A percentile compares a stretch with the other conserved stretches of the same genome.
phyloP scores from a whole-genome alignment of 2,797 vertebrate genomes.

The Girardinus metallicus region DNA sequence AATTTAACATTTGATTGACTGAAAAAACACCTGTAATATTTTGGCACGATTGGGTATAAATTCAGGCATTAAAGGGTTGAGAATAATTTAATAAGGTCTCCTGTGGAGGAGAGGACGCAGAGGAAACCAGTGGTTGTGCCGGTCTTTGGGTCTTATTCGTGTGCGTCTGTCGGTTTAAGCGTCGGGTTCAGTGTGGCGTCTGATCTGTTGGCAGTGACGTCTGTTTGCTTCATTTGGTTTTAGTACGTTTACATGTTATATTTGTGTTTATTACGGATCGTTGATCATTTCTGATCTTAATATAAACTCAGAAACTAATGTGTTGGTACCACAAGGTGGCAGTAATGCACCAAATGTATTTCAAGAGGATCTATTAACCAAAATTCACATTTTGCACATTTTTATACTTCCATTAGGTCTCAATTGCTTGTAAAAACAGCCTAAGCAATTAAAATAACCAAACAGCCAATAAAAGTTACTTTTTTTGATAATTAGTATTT shows the following conservation, averaged over 20 bases:
- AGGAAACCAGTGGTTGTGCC: slow-evolving; percentile 39
- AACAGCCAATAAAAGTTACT: too few species aligned
- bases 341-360: neutral
- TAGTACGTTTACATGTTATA: slow-evolving; percentile 26
- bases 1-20: neutral
- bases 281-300: neutral
- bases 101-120: slow-evolving; percentile 36
- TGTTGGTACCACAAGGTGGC: neutral
- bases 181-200: slow-evolving; percentile 8
- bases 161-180: slow-evolving; percentile 45
- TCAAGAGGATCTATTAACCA: too few species aligned
- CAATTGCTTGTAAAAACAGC: too few species aligned
- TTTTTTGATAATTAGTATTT: too few species aligned
- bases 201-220: slow-evolving; percentile 25
- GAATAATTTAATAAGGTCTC: neutral
- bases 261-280: slow-evolving; percentile 7
- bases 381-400: too few species aligned
- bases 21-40: neutral
- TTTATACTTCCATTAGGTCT: too few species aligned
- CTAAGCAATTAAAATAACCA: too few species aligned
- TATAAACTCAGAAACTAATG: neutral
- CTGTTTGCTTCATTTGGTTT: slow-evolving; percentile 52
- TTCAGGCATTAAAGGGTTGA: neutral
- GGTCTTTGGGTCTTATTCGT: slow-evolving; percentile 37
- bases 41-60: neutral